phyloP scores from a whole-genome alignment of 2,113 vertebrate species.

The Xiphophorus maculatus region DNA sequence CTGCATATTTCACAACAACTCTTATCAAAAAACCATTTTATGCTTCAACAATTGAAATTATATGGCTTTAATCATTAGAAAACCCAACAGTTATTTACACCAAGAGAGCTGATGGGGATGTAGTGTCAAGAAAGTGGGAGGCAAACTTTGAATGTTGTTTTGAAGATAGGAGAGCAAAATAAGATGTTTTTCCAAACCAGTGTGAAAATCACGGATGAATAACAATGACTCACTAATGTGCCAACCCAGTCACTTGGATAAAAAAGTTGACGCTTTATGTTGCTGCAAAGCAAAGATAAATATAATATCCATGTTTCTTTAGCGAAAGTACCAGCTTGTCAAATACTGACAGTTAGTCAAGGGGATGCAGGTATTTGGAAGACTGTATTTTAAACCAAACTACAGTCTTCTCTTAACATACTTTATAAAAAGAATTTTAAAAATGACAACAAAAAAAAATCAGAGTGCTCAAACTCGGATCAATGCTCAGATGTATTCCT shows the following conservation, averaged over 20 bases:
- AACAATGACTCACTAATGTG: constrained; percentile 1
- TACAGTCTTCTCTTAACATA: not conserved
- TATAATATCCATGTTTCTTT: not conserved
- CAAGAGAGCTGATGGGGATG: not conserved
- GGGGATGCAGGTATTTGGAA: not conserved
- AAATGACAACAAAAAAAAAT: too few species aligned
- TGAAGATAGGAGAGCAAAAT: not conserved
- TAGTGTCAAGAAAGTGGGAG: not conserved
- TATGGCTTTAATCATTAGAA: not conserved
- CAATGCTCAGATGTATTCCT: not conserved
- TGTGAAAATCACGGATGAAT: not conserved
- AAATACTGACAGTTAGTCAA: constrained; percentile 3
- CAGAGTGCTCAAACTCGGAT: too few species aligned
- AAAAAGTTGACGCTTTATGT: not conserved
- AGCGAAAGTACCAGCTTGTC: not conserved
- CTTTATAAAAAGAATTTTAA: not conserved
- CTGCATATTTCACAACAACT: not conserved
- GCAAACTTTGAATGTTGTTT: not conserved
- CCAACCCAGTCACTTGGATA: not conserved
- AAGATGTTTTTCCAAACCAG: not conserved
- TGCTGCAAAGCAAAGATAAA: not conserved
- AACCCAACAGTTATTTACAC: not conserved
- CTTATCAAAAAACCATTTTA: not conserved
- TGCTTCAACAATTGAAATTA: not conserved
- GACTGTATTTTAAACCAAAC: constrained; percentile 3